Conservation (phyloP, 1,140 invertebrate genomes). For the Listronotus bonariensis region DNA sequence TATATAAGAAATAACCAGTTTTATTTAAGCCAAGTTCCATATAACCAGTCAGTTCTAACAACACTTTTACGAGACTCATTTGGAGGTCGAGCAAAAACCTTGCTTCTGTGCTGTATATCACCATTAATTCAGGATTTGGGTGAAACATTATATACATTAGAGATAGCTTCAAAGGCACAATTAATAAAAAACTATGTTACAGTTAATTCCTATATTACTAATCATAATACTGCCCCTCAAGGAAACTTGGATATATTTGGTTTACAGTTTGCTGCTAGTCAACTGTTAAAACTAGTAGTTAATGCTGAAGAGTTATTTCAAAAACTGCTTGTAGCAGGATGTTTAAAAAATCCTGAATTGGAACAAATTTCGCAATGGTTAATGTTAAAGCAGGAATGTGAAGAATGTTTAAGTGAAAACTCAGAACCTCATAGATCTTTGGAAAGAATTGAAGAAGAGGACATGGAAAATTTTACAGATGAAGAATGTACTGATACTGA, state of each 20-base stretch:
- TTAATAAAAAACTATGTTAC: slow-evolving; percentile 69
- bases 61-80: slow-evolving; percentile 71
- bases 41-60: slow-evolving; percentile 68
- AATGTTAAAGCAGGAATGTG: slow-evolving; percentile 81
- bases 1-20: slow-evolving; percentile 58
- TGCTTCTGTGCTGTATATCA: slow-evolving; percentile 68
- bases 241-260: slow-evolving; percentile 64
- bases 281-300: slow-evolving; percentile 79
- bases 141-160: slow-evolving; percentile 67
- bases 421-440: slow-evolving; percentile 63
- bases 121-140: slow-evolving; percentile 64
- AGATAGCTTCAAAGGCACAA: slow-evolving; percentile 64
- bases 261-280: slow-evolving; percentile 78
- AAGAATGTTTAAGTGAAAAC: slow-evolving; percentile 74
- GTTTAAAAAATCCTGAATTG: slow-evolving; percentile 68
- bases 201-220: slow-evolving; percentile 69
- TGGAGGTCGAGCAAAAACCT: slow-evolving; percentile 69
- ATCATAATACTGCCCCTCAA: slow-evolving; percentile 59
- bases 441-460: slow-evolving; percentile 68
- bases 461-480: slow-evolving; percentile 53
- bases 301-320: slow-evolving; percentile 83
- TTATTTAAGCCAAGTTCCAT: slow-evolving; percentile 55
- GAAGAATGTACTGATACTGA: slow-evolving; percentile 60
- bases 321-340: slow-evolving; percentile 64
- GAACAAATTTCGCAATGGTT: slow-evolving; percentile 85